These are phyloP conservation scores for fruit fly (Drosophila melanogaster) DNA, from an alignment of 1,140 invertebrate species.

Conservation along the genomic window DNA sequence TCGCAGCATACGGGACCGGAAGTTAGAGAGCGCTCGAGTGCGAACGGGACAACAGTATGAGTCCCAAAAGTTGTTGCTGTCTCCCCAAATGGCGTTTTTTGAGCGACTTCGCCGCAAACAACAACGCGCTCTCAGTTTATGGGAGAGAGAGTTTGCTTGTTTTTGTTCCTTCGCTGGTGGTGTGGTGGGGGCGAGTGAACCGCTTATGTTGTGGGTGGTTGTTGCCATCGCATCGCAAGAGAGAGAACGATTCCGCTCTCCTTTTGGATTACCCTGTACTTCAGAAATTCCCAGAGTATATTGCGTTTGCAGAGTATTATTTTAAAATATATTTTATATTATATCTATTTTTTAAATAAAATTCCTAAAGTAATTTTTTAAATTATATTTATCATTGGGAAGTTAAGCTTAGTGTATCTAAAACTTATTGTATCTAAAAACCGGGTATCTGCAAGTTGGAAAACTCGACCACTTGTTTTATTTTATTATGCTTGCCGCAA, in stretches of 20 bases:
- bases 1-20: slow-evolving; percentile 55
- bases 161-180: slow-evolving; percentile 31
- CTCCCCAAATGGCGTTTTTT: slow-evolving; percentile 69
- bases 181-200: slow-evolving; percentile 13
- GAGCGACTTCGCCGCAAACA: slow-evolving; percentile 76
- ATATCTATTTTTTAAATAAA: not conserved
- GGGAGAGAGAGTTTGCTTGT: slow-evolving; percentile 34
- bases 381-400: not conserved
- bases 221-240: not conserved
- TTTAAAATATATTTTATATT: not conserved
- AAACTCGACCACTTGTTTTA: slow-evolving; percentile 18
- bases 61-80: slow-evolving; percentile 38
- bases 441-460: slow-evolving; percentile 18
- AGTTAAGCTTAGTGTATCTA: not conserved
- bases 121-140: slow-evolving; percentile 27
- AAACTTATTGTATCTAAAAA: not conserved
- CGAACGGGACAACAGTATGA: slow-evolving; percentile 38
- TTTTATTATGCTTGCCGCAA: slow-evolving; percentile 36
- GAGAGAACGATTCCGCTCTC: not conserved
- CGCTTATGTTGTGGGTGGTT: slow-evolving; percentile 50
- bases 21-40: slow-evolving; percentile 46
- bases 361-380: not conserved
- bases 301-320: not conserved
- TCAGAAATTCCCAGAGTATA: not conserved
- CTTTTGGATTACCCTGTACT: slow-evolving; percentile 6